Base-by-base conservation (phyloP, 2,888 invertebrate genomes). In the Caenorhabditis drosophilae region DNA sequence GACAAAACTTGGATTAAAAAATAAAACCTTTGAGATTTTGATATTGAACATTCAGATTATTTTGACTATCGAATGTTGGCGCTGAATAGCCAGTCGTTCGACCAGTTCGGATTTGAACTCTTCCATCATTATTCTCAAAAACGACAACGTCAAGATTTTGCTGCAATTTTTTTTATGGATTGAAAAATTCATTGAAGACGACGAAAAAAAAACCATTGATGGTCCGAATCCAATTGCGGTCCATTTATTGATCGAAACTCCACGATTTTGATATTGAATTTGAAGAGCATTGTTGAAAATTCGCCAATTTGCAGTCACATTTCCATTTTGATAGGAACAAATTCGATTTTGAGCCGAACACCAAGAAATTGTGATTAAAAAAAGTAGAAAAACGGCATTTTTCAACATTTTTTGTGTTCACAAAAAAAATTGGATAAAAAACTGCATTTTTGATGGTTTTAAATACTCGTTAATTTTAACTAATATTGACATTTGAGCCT, bases 141-240 rank as follows among this genome's bases (percentile, higher is more conserved):
- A 66, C 44, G 48, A 66, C 52, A 27, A 66, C 66, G 9, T 42
- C 44, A 11, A 48, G 45, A 40, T 52, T 52, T 35, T 47, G 46
- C 64, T 64, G 58, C 1, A 58, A n/a, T n/a, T n/a, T n/a, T n/a
- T n/a, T n/a, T 55, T 20, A 15, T 23, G 12, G 3, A 35, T 36
- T 34, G 34, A 12, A 12, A 9, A 4, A 18, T 6, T 23, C 11
- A 15, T 20, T 15, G 20, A 15, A 12, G 3, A n/a, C n/a, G 47
- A 23, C 11, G 6, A 18, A 20, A 4, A 36, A 27, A 36, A 2
- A 20, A 48, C 20, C 6, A 35, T 63, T 49, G 53, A 51, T 1
- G 52, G 49, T 46, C 63, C 63, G 36, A 63, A 63, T 18, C 57
- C 63, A 15, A 63, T 58, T 1, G 63, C 63, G 3, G 63, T 63